Percentiles rank a stretch among this genome's conserved stretches.
These are phyloP conservation scores for Gymnogyps californianus DNA, from an alignment of 2,113 vertebrate species.

Conservation along the genomic window DNA sequence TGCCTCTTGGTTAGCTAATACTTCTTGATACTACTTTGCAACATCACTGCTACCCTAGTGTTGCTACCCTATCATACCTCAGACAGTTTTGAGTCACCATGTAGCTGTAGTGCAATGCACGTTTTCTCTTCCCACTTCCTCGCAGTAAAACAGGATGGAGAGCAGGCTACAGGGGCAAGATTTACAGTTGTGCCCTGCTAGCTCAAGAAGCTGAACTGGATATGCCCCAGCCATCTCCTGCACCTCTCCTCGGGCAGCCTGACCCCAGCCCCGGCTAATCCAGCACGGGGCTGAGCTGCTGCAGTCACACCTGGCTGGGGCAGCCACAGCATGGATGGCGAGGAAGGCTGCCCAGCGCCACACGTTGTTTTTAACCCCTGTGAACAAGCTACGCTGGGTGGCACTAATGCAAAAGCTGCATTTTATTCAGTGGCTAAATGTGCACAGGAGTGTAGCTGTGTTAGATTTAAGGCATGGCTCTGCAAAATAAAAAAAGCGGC, in stretches of 20 bases:
- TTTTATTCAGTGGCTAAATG: not conserved
- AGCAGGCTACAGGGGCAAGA: not conserved
- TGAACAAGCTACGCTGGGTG: not conserved
- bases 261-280: not conserved
- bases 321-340: not conserved
- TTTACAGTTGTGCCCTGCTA: not conserved
- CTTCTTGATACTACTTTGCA: not conserved
- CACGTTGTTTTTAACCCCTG: not conserved
- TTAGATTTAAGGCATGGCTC: fast-evolving
- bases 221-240: not conserved
- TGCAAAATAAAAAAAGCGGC: not conserved
- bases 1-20: not conserved
- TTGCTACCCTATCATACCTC: not conserved
- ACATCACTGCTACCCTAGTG: not conserved
- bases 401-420: not conserved
- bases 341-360: not conserved
- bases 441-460: not conserved
- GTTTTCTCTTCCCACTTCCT: not conserved
- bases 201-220: not conserved
- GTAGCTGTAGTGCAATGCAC: not conserved
- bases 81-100: not conserved
- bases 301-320: not conserved
- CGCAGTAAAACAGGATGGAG: not conserved
- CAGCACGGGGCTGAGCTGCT: not conserved
- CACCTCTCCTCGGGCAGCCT: not conserved